These are phyloP conservation scores for Diloba caeruleocephala DNA, from an alignment of 2,888 invertebrate genomes.

Conservation along the genomic window DNA sequence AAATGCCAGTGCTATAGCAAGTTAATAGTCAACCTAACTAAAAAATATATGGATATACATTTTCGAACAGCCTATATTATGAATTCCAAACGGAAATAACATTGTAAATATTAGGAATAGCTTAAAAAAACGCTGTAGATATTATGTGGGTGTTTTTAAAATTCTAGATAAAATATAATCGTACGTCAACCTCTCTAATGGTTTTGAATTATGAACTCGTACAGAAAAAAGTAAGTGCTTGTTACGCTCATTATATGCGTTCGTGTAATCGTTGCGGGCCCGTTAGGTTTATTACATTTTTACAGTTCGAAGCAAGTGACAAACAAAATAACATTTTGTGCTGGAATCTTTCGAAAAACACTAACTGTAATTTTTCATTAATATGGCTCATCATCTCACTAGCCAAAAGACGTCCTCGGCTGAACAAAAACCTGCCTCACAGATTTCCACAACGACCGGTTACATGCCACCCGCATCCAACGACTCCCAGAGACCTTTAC, in stretches of 20 bases:
- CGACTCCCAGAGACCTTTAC: too few species aligned
- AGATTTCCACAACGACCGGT: too few species aligned
- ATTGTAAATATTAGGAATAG: conserved; percentile 15
- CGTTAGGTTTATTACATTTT: conserved; percentile 13
- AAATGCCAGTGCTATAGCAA: too few species aligned
- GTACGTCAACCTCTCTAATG: conserved; percentile 18
- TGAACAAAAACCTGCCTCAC: too few species aligned
- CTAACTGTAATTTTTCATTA: too few species aligned
- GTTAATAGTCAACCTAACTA: too few species aligned
- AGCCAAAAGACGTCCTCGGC: too few species aligned
- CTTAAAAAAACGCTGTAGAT: conserved; percentile 2
- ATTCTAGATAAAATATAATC: conserved; percentile 20
- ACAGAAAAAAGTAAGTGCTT: conserved; percentile 1
- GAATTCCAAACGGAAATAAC: conserved; percentile 3
- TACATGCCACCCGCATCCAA: too few species aligned
- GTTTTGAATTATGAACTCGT: conserved; percentile 11
- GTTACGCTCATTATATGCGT: conserved; percentile 12
- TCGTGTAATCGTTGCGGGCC: conserved; percentile 10
- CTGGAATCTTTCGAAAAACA: too few species aligned
- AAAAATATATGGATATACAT: too few species aligned
- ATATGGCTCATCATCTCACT: too few species aligned
- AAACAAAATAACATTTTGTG: background rate
- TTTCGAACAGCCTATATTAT: conserved; percentile 26
- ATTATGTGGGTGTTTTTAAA: conserved; percentile 10
- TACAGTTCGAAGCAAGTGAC: background rate